phyloP scores from a whole-genome alignment of 2,113 vertebrate genomes.

The Tricholaema leucomelas region DNA sequence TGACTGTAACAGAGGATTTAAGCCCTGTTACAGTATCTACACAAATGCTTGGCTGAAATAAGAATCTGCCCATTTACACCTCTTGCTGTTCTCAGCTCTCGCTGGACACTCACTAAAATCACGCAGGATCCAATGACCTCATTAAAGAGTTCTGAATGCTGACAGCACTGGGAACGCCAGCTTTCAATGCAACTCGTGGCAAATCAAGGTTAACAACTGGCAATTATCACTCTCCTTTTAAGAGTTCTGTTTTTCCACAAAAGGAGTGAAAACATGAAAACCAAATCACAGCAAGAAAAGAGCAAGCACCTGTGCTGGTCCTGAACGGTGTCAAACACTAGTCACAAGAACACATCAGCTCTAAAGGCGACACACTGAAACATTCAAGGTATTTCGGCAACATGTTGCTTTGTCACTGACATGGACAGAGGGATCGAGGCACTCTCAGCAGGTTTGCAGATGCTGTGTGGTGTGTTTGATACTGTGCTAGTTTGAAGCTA shows the following conservation, averaged over 20 bases:
- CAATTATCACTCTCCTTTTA: conserved; percentile 27
- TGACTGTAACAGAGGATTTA: neutral
- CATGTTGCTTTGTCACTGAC: neutral
- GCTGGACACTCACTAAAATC: conserved; percentile 20
- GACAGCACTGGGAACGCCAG: neutral
- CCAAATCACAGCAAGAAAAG: conserved; percentile 12
- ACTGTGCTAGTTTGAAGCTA: too few relatives aligned
- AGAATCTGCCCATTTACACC: neutral
- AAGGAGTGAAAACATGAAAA: conserved; percentile 24
- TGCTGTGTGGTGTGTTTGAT: too few relatives aligned
- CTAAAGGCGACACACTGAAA: neutral
- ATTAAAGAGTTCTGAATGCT: conserved; percentile 40
- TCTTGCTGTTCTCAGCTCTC: conserved; percentile 21
- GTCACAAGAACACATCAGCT: neutral
- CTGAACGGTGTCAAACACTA: neutral
- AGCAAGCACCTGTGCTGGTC: neutral
- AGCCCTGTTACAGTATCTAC: neutral
- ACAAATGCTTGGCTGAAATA: neutral
- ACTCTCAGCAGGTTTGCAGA: too few relatives aligned
- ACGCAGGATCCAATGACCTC: conserved; percentile 35
- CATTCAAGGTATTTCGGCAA: neutral
- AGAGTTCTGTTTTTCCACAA: conserved; percentile 19
- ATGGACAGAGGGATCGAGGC: too few relatives aligned
- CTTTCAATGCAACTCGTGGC: conserved; percentile 3
- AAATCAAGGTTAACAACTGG: conserved; percentile 41